phyloP scores from a whole-genome alignment of 2,797 vertebrate species.

The Gymnocypris eckloni region DNA sequence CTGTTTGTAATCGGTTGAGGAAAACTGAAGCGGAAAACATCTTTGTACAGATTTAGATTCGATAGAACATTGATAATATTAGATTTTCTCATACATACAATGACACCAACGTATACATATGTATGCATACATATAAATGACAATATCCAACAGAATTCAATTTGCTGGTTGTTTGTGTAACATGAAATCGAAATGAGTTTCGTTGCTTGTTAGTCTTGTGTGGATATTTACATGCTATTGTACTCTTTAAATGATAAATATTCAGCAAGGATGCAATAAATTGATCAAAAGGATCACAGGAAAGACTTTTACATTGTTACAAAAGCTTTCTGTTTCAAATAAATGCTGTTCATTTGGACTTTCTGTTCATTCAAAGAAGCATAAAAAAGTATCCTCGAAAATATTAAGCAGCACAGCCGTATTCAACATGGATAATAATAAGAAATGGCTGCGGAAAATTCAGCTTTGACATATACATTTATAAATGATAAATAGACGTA shows the following conservation, averaged over 20 bases:
- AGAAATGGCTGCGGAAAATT: neutral
- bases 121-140: conserved; percentile 14
- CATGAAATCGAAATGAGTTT: neutral
- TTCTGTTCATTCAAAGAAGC: neutral
- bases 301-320: neutral
- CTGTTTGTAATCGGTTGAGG: conserved; percentile 33
- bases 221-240: neutral
- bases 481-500: too few species aligned
- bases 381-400: too few species aligned
- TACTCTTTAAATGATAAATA: neutral
- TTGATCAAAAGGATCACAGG: neutral
- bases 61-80: conserved; percentile 22
- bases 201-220: neutral
- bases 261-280: neutral
- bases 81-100: conserved; percentile 39
- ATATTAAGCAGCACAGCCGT: neutral
- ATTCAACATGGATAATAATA: neutral
- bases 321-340: neutral
- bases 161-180: conserved; percentile 14
- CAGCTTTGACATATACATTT: too few species aligned
- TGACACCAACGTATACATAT: neutral
- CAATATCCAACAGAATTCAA: neutral
- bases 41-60: conserved; percentile 14
- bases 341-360: neutral
- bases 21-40: conserved; percentile 26